Percentiles rank a stretch among this genome's conserved stretches.
phyloP scores from a whole-genome alignment of 2,113 vertebrate species.

The Mustela lutreola region DNA sequence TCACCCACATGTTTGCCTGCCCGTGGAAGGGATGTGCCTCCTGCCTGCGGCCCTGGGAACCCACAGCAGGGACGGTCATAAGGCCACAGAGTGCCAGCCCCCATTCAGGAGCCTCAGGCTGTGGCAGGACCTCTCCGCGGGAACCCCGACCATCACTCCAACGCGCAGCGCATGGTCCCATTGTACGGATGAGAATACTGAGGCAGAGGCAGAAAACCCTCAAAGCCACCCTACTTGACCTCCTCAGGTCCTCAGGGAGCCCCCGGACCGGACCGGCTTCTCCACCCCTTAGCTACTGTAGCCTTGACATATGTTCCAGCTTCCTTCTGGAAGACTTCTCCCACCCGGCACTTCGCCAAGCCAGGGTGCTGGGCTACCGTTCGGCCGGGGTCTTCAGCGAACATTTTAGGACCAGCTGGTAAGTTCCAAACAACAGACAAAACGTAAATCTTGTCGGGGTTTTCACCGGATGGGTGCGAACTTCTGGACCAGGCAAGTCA shows the following conservation, averaged over 20 bases:
- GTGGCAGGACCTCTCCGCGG: background rate
- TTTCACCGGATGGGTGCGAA: background rate
- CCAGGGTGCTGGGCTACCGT: background rate
- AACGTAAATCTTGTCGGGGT: background rate
- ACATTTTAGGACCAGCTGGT: background rate
- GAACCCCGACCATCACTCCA: background rate
- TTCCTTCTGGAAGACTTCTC: background rate
- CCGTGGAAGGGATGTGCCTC: no score
- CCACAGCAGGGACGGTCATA: background rate
- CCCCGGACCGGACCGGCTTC: background rate
- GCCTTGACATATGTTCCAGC: background rate
- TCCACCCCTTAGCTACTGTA: rapidly evolving
- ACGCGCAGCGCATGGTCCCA: background rate
- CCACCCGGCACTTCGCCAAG: background rate
- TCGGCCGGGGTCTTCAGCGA: background rate
- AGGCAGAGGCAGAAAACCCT: background rate
- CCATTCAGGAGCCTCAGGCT: background rate
- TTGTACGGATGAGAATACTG: background rate
- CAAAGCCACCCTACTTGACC: background rate
- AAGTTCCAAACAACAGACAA: background rate
- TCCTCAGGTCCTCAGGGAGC: background rate
- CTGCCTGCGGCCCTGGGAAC: background rate
- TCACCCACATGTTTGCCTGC: background rate
- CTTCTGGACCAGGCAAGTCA: rapidly evolving
- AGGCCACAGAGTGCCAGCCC: rapidly evolving